phyloP scores from a whole-genome alignment of 2,888 invertebrate species.

The Colostygia pectinataria region DNA sequence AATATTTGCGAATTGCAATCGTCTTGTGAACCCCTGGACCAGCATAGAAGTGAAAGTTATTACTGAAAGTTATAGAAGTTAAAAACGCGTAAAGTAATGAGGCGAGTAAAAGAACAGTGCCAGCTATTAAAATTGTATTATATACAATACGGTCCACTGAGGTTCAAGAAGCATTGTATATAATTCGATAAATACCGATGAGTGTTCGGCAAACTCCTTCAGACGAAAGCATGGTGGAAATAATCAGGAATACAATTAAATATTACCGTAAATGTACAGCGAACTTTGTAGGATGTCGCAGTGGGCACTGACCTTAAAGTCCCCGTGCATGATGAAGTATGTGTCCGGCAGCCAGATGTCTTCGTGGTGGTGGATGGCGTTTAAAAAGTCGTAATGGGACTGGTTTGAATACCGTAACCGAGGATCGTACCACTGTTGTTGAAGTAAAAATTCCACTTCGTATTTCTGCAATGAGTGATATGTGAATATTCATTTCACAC shows the following conservation, averaged over 20 bases:
- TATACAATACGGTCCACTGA: constrained; percentile 58
- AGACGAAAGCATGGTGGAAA: constrained; percentile 68
- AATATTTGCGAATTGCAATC: constrained; percentile 42
- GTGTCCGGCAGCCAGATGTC: constrained; percentile 97
- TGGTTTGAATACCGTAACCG: constrained; percentile 94
- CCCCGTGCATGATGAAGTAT: constrained; percentile 98
- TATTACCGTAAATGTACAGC: constrained; percentile 40
- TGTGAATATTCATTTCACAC: not conserved
- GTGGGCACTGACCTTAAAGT: constrained; percentile 87
- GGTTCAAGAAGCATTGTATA: constrained; percentile 63
- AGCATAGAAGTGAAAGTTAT: constrained; percentile 45
- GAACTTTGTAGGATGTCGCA: constrained; percentile 27
- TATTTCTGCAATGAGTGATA: constrained; percentile 88
- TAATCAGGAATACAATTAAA: constrained; percentile 59
- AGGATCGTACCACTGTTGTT: constrained; percentile 97
- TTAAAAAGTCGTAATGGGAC: constrained; percentile 93
- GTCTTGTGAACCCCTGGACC: constrained; percentile 48
- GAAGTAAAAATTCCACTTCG: constrained; percentile 96
- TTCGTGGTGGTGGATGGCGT: constrained; percentile 96
- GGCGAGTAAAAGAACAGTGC: constrained; percentile 53
- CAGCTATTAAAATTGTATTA: constrained; percentile 55
- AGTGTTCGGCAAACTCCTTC: constrained; percentile 70
- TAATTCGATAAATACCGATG: constrained; percentile 67
- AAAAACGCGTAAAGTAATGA: constrained; percentile 37
- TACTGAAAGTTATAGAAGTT: constrained; percentile 25